Evolutionary conservation across 2,113 vertebrate species (phyloP), one percentile per base, ranked within the genome.

Genomic region (Orycteropus afer): DNA sequence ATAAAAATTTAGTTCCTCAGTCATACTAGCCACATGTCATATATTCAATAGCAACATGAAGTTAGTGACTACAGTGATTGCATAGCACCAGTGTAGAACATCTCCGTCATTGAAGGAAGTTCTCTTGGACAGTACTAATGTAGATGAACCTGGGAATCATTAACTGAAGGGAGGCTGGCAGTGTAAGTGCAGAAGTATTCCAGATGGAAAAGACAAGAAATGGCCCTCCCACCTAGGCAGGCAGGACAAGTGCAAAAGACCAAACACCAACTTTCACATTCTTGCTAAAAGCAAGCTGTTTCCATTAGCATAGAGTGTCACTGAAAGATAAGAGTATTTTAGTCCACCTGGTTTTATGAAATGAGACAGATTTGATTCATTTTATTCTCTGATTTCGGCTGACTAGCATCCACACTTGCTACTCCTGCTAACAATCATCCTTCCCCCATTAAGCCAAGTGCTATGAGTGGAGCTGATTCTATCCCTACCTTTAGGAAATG

Each of bases 21-120:
- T 45, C 42, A 74, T 20, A 65, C 0, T 17, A 57, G 51, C 14
- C 83, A 34, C 34, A 57, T 7, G 63, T 57, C 40, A 53, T 79
- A 79, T 32, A 7, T 29, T 65, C 12, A 0, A 10, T 1, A 40
- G 7, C 1, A 10, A 8, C 15, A 22, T 0, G 2, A 25, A 18
- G 42, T 23, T 57, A 49, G 10, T 22, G 55, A 42, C 17, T 20
- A 32, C 4, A 0, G 0, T 2, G 23, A 4, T 0, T 32, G 20
- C 15, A 40, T 0, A 2, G 7, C 27, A 14, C 7, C 32, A n/a
- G 22, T 12, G 3, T 0, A 61, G 10, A 81, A 10, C 13, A 37
- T 9, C 25, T 34, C 11, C 8, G 11, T 84, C 47, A 8, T 1
- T 13, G 42, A 9, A 80, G 85, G 80, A 42, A 55, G 9, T 59